Percentiles rank a stretch among this genome's conserved stretches.
These are phyloP conservation scores for Dasyurus viverrinus DNA, from an alignment of 2,113 vertebrate genomes.

Conservation along the genomic window DNA sequence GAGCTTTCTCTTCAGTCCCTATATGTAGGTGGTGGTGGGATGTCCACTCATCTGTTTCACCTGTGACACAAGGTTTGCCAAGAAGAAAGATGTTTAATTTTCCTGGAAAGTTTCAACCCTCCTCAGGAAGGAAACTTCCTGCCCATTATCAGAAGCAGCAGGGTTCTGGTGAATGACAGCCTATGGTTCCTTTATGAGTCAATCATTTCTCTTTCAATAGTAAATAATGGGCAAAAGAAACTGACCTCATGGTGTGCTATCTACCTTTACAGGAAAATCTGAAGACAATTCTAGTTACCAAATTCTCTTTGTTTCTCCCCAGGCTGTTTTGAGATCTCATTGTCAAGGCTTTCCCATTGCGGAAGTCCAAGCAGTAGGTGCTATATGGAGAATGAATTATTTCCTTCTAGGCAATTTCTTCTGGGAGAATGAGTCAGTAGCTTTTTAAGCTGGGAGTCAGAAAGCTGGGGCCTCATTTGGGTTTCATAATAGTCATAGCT, in stretches of 20 bases:
- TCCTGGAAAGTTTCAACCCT: slow-evolving; percentile 11
- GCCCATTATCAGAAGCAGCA: neutral
- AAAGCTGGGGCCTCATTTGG: neutral
- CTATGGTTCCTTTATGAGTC: slow-evolving; percentile 11
- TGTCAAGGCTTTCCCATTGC: neutral
- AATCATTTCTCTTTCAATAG: slow-evolving; percentile 21
- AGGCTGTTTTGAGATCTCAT: neutral
- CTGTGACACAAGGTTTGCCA: neutral
- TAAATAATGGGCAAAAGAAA: slow-evolving; percentile 6
- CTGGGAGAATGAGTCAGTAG: neutral
- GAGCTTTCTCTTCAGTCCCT: neutral
- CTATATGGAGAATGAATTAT: neutral
- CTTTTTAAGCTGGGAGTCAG: neutral
- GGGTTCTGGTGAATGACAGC: neutral
- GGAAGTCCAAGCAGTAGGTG: neutral
- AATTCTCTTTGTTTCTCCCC: neutral
- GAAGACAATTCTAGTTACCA: neutral
- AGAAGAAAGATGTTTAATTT: neutral
- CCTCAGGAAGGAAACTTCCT: slow-evolving; percentile 16
- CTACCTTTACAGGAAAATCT: slow-evolving; percentile 12
- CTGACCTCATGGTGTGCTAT: neutral
- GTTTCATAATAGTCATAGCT: neutral
- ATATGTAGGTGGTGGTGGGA: too few species aligned
- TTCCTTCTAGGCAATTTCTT: neutral
- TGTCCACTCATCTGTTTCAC: accelerated